Evolutionary conservation across 2,113 vertebrate genomes (phyloP).

Genomic region (Tachycineta bicolor): DNA sequence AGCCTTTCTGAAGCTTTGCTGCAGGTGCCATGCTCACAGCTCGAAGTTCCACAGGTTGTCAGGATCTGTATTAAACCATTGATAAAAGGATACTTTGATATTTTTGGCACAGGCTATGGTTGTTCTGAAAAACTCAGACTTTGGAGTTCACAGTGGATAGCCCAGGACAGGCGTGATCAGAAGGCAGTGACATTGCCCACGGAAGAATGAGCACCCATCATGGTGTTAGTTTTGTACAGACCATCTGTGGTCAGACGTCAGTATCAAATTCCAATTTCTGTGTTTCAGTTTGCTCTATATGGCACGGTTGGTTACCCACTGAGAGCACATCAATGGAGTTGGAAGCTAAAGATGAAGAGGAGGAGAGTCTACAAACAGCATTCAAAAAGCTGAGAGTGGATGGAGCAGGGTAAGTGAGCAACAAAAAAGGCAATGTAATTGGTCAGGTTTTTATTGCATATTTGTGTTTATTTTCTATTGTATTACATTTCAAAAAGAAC

Average conservation of each 20-base stretch:
- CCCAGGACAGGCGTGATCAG: accelerated
- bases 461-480: background rate
- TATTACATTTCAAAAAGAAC: background rate
- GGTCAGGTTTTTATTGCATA: accelerated
- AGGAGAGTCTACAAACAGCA: slow-evolving; percentile 93
- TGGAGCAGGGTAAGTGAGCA: slow-evolving; percentile 82
- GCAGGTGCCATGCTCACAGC: accelerated
- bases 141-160: background rate
- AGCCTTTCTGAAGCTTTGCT: background rate
- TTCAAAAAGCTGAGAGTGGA: slow-evolving; percentile 98
- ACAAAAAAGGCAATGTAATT: background rate
- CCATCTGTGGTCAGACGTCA: background rate
- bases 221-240: background rate
- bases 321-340: slow-evolving; percentile 82
- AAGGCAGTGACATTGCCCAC: accelerated
- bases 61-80: accelerated
- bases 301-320: background rate
- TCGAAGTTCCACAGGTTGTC: accelerated
- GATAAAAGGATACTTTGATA: accelerated
- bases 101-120: background rate
- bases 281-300: background rate
- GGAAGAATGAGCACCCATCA: accelerated
- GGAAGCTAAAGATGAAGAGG: slow-evolving; percentile 90
- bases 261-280: background rate
- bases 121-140: background rate